Evolutionary conservation across 2,113 vertebrate genomes (phyloP), one percentile per base, ranked within the genome.

Genomic region (Chaetodon trifascialis): DNA sequence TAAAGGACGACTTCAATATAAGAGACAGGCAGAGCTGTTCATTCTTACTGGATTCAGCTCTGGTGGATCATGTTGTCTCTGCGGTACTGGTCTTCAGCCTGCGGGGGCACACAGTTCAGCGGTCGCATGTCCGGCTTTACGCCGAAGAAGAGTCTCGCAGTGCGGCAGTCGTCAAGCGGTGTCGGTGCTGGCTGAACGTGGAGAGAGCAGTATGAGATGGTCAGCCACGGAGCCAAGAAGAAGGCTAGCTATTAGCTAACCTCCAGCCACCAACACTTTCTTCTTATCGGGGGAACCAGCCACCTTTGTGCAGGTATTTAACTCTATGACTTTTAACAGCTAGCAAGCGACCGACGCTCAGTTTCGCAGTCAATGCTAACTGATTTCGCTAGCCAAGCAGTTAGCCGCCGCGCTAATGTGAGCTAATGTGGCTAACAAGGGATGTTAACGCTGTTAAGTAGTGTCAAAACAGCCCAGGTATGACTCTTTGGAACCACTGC

Each of bases 141-240:
- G 77, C 76, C 51, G 88, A 89, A 80, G 88, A 84, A 79, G 87
- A 86, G 63, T 11, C 79, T 88, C 72, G 55, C 86, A 46, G 76
- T 80, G 87, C 87, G 77, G 83, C 85, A 82, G 63, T 79, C 75
- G 67, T 83, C 46, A 15, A 34, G 52, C 58, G 73, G 51, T 6
- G 78, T 54, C 6, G 68, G 60, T 54, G 55, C 55, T 65, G 67
- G 30, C 30, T 44, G 54, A 42, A 15, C 1, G 42, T 8, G 58
- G 14, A 36, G 49, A 5, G 10, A n/a, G 62, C 64, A 60, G 46
- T 25, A 71, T 82, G 89, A 49, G 72, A 89, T 66, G 83, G n/a
- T 58, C n/a, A 42, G 46, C 78, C 36, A 0, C 70, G 7, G 46
- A 51, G 34, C 63, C 70, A 36, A 68, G 66, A 86, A 78, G 67